phyloP scores from a whole-genome alignment of 1,140 invertebrate species.

The Euwallacea fornicatus region DNA sequence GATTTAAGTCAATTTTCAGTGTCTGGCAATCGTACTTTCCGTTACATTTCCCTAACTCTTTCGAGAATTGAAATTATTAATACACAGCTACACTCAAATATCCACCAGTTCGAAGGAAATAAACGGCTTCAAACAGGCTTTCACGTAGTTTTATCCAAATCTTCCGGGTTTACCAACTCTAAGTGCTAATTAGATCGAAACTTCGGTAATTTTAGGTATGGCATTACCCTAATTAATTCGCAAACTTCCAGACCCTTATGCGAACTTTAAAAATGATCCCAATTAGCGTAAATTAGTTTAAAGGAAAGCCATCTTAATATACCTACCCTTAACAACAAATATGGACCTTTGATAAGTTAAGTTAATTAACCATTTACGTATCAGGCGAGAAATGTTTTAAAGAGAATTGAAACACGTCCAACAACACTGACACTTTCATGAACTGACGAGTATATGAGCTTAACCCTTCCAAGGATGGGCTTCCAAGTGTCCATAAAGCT shows the following conservation, averaged over 20 bases:
- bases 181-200: conserved; percentile 21
- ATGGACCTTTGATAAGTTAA: too few relatives aligned
- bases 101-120: not conserved
- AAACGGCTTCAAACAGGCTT: conserved; percentile 1
- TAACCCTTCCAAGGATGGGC: too few relatives aligned
- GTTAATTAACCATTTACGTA: too few relatives aligned
- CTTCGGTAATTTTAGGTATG: conserved; percentile 18
- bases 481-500: too few relatives aligned
- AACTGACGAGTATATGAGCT: too few relatives aligned
- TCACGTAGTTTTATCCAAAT: conserved; percentile 20
- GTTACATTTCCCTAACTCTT: too few relatives aligned
- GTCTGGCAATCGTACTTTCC: not conserved
- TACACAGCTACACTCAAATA: too few relatives aligned
- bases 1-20: conserved; percentile 2
- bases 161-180: conserved; percentile 14
- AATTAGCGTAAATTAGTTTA: conserved; percentile 4
- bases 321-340: not conserved
- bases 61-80: too few relatives aligned
- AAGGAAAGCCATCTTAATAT: not conserved
- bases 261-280: conserved; percentile 10
- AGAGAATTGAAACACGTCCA: too few relatives aligned
- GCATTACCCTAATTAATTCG: conserved; percentile 9
- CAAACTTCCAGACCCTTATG: conserved; percentile 10
- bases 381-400: too few relatives aligned
- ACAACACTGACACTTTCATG: too few relatives aligned